A percentile compares a stretch with the other conserved stretches of the same genome.
Conservation (phyloP, 2,888 invertebrate species). For the Buathra laborator region DNA sequence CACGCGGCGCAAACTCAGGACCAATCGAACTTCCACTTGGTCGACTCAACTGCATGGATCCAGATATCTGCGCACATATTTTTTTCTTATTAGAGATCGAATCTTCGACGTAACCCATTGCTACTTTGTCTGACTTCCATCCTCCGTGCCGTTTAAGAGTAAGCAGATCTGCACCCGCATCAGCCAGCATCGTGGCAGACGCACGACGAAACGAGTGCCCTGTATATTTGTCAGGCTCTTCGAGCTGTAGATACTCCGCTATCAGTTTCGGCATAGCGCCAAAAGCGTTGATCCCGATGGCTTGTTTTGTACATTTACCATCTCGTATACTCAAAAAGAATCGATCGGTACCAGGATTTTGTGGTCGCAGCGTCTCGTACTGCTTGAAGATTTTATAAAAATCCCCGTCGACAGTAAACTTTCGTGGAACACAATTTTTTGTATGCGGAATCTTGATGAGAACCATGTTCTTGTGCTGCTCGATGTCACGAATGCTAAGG, state of each 20-base stretch:
- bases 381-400: slow-evolving; percentile 40
- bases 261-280: slow-evolving; percentile 1
- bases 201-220: background rate
- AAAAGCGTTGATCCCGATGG: slow-evolving; percentile 24
- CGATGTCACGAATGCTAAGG: slow-evolving; percentile 61
- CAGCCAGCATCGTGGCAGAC: background rate
- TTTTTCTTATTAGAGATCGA: background rate
- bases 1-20: background rate
- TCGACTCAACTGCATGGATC: background rate
- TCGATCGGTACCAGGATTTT: slow-evolving; percentile 48
- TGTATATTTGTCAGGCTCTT: background rate
- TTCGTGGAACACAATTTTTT: slow-evolving; percentile 53
- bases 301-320: slow-evolving; percentile 12
- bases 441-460: background rate
- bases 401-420: slow-evolving; percentile 63
- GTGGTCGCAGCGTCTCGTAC: slow-evolving; percentile 61
- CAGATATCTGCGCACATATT: slow-evolving; percentile 1
- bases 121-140: background rate
- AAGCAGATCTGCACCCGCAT: background rate
- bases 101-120: background rate
- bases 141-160: background rate
- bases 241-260: background rate
- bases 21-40: background rate
- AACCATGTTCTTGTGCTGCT: slow-evolving; percentile 6
- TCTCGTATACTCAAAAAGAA: slow-evolving; percentile 56